Conservation (phyloP, 2,888 invertebrate species). For the Apodemia duryi region DNA sequence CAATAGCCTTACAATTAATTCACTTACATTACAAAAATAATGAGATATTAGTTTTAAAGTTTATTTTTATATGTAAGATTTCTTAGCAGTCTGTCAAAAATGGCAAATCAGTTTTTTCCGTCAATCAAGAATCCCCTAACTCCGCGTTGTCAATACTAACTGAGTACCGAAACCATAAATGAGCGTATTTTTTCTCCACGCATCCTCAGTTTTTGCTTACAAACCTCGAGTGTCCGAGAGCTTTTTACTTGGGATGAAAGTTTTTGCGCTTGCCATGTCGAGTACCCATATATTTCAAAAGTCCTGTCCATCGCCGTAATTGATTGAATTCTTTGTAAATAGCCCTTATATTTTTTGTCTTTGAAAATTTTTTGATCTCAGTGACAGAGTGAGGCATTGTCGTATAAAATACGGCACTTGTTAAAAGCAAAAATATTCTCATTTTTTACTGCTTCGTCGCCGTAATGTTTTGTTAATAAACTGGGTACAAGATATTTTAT, state of each 20-base stretch:
- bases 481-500: conserved; percentile 5
- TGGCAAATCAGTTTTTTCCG: conserved; percentile 30
- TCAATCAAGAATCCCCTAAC: conserved; percentile 36
- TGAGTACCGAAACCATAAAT: conserved; percentile 64
- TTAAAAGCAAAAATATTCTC: conserved; percentile 15
- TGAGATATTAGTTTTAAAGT: neutral
- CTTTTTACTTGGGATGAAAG: conserved; percentile 62
- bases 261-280: conserved; percentile 67
- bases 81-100: conserved; percentile 5
- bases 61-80: neutral
- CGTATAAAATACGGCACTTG: conserved; percentile 27
- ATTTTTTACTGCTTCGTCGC: neutral
- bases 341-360: conserved; percentile 49
- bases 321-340: conserved; percentile 67
- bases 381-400: conserved; percentile 29
- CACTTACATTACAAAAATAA: neutral
- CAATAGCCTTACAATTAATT: no score
- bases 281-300: conserved; percentile 65
- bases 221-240: conserved; percentile 53
- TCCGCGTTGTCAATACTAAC: conserved; percentile 43
- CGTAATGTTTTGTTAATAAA: conserved; percentile 11
- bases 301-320: conserved; percentile 56
- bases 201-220: conserved; percentile 60
- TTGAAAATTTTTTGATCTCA: conserved; percentile 27
- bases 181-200: conserved; percentile 49